These are phyloP conservation scores for Gasteruption jaculator DNA, from an alignment of 2,888 invertebrate species.

Conservation along the genomic window DNA sequence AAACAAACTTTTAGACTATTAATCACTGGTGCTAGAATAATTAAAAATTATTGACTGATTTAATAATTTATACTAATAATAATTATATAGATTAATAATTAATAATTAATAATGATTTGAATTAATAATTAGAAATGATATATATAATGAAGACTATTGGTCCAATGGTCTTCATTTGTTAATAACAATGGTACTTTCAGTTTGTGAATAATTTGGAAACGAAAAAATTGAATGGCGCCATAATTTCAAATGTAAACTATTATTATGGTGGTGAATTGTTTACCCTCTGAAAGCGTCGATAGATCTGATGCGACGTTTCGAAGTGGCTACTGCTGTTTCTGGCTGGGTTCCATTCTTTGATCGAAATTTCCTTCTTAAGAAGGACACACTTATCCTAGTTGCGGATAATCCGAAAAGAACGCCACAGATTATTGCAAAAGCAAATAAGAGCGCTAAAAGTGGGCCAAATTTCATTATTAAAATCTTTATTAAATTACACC, in stretches of 20 bases:
- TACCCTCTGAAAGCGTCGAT: slow-evolving; percentile 80
- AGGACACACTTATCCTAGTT: too few species aligned
- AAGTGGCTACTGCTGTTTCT: slow-evolving; percentile 30
- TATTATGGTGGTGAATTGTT: slow-evolving; percentile 26
- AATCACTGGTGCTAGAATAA: too few species aligned
- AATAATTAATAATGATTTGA: slow-evolving; percentile 6
- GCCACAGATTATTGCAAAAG: slow-evolving; percentile 29
- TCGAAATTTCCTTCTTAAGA: too few species aligned
- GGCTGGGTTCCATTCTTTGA: too few species aligned
- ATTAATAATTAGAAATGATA: not conserved
- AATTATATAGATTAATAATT: not conserved
- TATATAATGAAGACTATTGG: not conserved
- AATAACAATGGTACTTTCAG: too few species aligned
- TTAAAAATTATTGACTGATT: not conserved
- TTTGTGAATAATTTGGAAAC: too few species aligned
- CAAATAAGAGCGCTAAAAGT: slow-evolving; percentile 34
- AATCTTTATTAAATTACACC: slow-evolving; percentile 7
- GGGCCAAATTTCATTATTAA: slow-evolving; percentile 5
- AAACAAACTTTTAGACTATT: too few species aligned
- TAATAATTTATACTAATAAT: not conserved
- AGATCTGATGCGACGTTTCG: slow-evolving; percentile 59
- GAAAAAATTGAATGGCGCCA: too few species aligned
- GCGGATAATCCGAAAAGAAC: slow-evolving; percentile 27
- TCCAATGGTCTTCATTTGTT: not conserved
- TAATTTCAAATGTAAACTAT: slow-evolving; percentile 1